Evolutionary conservation across 2,113 vertebrate genomes (phyloP).

Genomic region (Nipponia nippon): DNA sequence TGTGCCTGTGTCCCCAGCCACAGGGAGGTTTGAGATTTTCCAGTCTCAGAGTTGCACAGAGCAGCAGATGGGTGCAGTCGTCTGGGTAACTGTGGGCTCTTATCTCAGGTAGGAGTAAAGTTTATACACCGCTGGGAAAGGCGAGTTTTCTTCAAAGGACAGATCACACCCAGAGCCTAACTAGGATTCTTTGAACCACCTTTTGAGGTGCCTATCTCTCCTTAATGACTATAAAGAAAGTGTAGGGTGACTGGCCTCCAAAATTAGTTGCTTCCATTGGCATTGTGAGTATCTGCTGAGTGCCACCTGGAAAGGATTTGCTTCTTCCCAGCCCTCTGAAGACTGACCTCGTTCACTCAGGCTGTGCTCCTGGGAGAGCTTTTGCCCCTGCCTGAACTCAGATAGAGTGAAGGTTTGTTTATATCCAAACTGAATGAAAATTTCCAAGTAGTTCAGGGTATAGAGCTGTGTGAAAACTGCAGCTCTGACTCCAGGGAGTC

Average conservation of each 20-base stretch:
- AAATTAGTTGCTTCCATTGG: constrained; percentile 10
- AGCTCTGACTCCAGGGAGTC: constrained; percentile 14
- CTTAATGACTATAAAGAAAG: constrained; percentile 18
- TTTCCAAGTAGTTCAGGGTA: constrained; percentile 5
- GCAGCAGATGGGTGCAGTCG: background rate
- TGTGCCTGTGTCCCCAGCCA: background rate
- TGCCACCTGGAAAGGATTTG: constrained; percentile 37
- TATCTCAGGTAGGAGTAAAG: background rate
- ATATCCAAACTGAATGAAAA: constrained; percentile 28
- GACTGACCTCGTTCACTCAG: background rate
- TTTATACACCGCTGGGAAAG: background rate
- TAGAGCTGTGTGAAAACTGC: background rate
- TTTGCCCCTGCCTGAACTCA: constrained; percentile 48
- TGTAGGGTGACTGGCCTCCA: background rate
- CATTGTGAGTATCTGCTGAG: background rate
- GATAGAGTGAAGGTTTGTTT: constrained; percentile 51
- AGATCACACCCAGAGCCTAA: background rate
- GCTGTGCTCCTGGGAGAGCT: constrained; percentile 7
- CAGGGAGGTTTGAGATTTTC: background rate
- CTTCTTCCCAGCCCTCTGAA: background rate
- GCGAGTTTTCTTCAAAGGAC: background rate
- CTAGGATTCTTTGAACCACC: background rate
- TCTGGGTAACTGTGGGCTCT: background rate
- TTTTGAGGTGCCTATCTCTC: background rate
- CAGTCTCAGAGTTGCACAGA: background rate